Base-by-base conservation (phyloP, 1,140 invertebrate genomes). In the Zaprionus kolodkinae region DNA sequence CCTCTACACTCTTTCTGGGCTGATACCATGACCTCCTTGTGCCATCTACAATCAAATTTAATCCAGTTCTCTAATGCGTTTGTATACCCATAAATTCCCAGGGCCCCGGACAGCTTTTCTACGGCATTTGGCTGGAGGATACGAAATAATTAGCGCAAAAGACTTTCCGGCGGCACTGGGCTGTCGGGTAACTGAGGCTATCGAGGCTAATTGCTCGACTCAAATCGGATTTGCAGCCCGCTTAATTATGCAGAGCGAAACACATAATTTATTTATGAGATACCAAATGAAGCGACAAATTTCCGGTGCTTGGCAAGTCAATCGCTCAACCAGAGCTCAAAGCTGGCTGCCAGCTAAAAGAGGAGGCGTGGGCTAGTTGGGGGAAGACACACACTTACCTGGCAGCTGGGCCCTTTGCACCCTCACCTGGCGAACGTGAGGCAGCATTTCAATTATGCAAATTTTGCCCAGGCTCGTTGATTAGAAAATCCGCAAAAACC, bases 261-360 rank as follows among this genome's bases (percentile, higher is more conserved):
- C 52, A 61, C 78, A 89, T 88, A 89, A 88, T 89, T 88, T 76
- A 88, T 88, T 88, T 89, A 88, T 78, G 79, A 73, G 71, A 61
- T 69, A 82, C 60, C 84, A 89, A 88, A 88, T 88, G 85, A 78
- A 79, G 84, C 84, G 85, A 81, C 85, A 88, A 88, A 88, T 88
- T 88, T 75, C 67, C 75, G 65, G 72, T 85, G 84, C 85, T 88
- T 84, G 74, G 71, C 84, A 59, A 81, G 80, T 84, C 84, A 81
- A 84, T 88, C 82, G 76, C 68, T 64, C 66, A 67, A 25, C 27
- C 40, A 45, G 40, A 15, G 27, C 76, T 59, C 48, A 35, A 48
- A 60, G 54, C 10, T 35, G 12, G 40, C 52, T 15, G 38, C 38
- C 38, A 40, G 38, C 38, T n/a, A n/a, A 40, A 6, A 40, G 38